Conservation (phyloP, 2,113 vertebrate genomes). For the Bolborhynchus lineola region DNA sequence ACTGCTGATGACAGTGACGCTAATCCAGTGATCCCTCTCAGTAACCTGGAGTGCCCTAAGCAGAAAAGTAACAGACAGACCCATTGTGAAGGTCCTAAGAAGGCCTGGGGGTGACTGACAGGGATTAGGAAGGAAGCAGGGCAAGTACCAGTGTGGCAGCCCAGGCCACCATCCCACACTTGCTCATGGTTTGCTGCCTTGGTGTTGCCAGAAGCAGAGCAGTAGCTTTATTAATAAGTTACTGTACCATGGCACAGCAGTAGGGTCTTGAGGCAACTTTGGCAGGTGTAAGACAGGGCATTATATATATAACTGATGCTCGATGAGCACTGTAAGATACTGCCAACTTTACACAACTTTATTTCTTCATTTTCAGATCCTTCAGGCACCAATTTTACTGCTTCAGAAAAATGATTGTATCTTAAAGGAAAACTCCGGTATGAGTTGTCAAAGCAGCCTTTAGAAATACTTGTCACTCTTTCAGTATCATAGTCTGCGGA, state of each 20-base stretch:
- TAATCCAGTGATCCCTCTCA: neutral
- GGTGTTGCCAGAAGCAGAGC: neutral
- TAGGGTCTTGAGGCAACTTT: neutral
- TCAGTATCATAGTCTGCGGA: constrained; percentile 44
- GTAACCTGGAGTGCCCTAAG: neutral
- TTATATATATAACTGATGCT: constrained; percentile 1
- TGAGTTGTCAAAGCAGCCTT: constrained; percentile 68
- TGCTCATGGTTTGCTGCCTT: neutral
- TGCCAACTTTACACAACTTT: constrained; percentile 44
- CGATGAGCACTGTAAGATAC: neutral
- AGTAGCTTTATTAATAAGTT: neutral
- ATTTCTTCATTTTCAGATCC: constrained; percentile 54
- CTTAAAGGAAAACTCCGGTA: constrained; percentile 57
- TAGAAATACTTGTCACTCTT: constrained; percentile 67
- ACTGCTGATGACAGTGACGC: neutral
- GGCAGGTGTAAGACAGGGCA: constrained; percentile 38
- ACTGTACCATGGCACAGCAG: neutral
- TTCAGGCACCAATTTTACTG: constrained; percentile 52
- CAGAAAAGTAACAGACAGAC: neutral
- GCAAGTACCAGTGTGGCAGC: neutral
- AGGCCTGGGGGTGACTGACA: neutral
- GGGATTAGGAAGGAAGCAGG: neutral
- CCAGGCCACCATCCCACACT: neutral
- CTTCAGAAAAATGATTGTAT: constrained; percentile 60
- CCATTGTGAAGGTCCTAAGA: neutral